Evolutionary conservation across 2,888 invertebrate species (phyloP).

Genomic region (Merodon equestris): DNA sequence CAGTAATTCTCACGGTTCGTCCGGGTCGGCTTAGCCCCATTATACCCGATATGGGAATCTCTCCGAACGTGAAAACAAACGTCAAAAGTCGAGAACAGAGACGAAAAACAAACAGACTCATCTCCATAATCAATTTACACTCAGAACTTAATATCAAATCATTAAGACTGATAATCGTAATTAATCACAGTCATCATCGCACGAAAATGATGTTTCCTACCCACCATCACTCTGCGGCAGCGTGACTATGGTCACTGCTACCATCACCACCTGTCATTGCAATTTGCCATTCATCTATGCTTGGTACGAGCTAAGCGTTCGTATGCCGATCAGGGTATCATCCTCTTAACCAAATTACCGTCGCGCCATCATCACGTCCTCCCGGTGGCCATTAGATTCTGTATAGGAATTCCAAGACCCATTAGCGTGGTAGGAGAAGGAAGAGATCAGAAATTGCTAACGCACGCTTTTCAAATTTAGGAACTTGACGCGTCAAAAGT

Average conservation of each 20-base stretch:
- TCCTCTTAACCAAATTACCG: conserved; percentile 60
- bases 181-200: conserved; percentile 67
- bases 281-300: conserved; percentile 46
- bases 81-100: conserved; percentile 20
- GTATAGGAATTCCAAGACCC: conserved; percentile 53
- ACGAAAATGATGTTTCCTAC: conserved; percentile 50
- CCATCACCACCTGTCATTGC: conserved; percentile 45
- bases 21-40: conserved; percentile 21
- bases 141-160: conserved; percentile 54
- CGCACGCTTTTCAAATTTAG: conserved; percentile 69
- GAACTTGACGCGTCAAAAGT: conserved; percentile 68
- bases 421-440: conserved; percentile 33
- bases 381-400: conserved; percentile 12
- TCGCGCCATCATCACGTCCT: conserved; percentile 47
- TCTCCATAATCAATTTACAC: conserved; percentile 51
- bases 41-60: background rate
- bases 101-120: conserved; percentile 47
- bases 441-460: conserved; percentile 57
- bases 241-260: background rate
- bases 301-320: conserved; percentile 1
- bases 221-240: background rate
- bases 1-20: too few species aligned
- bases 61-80: conserved; percentile 2
- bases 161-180: conserved; percentile 64
- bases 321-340: conserved; percentile 36